These are phyloP conservation scores for Drosophila neotestacea DNA, from an alignment of 2,888 invertebrate species.

Conservation along the genomic window DNA sequence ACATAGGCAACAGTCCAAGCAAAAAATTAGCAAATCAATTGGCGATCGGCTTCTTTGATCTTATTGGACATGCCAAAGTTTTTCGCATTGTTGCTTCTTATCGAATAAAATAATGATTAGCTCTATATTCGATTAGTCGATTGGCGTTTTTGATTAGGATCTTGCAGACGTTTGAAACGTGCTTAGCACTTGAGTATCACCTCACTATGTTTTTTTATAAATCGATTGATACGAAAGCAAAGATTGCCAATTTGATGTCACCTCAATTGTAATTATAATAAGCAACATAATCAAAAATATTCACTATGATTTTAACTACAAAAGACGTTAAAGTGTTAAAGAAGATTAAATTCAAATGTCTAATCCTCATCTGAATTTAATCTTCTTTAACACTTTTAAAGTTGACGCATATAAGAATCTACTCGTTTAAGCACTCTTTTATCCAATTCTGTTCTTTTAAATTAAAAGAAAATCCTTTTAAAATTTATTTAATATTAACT, in stretches of 20 bases:
- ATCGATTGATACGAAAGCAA: slow-evolving; percentile 1
- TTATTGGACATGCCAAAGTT: slow-evolving; percentile 1
- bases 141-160: slow-evolving; percentile 15
- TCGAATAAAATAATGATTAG: slow-evolving; percentile 28
- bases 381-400: too few relatives aligned
- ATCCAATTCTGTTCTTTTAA: too few relatives aligned
- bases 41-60: slow-evolving; percentile 45
- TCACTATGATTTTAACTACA: too few relatives aligned
- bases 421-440: too few relatives aligned
- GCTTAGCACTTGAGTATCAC: slow-evolving; percentile 21
- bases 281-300: too few relatives aligned
- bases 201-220: slow-evolving; percentile 1
- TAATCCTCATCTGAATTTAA: too few relatives aligned
- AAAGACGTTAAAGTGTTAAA: too few relatives aligned
- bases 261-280: slow-evolving; percentile 1
- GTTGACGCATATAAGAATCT: too few relatives aligned
- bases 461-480: too few relatives aligned
- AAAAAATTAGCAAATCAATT: slow-evolving; percentile 30
- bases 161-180: slow-evolving; percentile 40
- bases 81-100: slow-evolving; percentile 18
- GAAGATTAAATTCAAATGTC: too few relatives aligned
- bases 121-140: slow-evolving; percentile 9
- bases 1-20: slow-evolving; percentile 17
- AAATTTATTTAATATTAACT: too few relatives aligned
- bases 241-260: slow-evolving; percentile 12